Evolutionary conservation across 92 coral and sea anemone genomes (phyloP), one percentile per base, ranked within the genome.

Genomic region (Bergia puertoricense): DNA sequence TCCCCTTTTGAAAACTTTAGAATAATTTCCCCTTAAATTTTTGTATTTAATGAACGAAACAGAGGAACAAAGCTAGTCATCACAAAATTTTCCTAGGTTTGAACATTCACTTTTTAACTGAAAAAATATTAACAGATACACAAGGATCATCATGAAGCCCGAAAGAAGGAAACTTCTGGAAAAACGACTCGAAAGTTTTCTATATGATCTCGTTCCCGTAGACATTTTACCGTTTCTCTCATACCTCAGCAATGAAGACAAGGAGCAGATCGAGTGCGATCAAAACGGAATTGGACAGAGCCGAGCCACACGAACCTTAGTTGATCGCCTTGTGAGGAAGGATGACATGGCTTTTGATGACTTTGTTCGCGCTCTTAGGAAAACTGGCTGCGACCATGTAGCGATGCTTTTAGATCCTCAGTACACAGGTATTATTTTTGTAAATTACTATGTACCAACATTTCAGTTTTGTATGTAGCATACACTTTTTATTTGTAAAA

Each of bases 341-440:
- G 93, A 96, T 0, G 84, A 89, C 30, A 83, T 71, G 22, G 99
- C 94, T 0, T 93, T 96, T 77, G 69, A 86, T 37, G 45, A 86
- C 7, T 95, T 96, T 76, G 96, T 96, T 1, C 84, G 89, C 62
- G 99, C 98, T 50, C 90, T 96, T 41, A 88, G 98, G n/a, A 79
- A 85, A 46, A 91, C 94, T 42, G 99, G 99, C 6, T 75, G 83
- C 65, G 91, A 74, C 22, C 96, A 96, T 16, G 92, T 95, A 1
- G 99, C 99, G 4, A 87, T 95, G 92, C 90, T 96, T 23, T 65
- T 96, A 59, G 99, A 96, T 51, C 98, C 99, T 16, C 81, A 74
- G 51, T 83, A 83, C 77, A 46, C 76, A 83, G 76, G 86, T 83
- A 68, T 62, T 15, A 57, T 57, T 57, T 57, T 8, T 57, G 2